Evolutionary conservation across 2,888 invertebrate species (phyloP).

Genomic region (Apamea crenata): DNA sequence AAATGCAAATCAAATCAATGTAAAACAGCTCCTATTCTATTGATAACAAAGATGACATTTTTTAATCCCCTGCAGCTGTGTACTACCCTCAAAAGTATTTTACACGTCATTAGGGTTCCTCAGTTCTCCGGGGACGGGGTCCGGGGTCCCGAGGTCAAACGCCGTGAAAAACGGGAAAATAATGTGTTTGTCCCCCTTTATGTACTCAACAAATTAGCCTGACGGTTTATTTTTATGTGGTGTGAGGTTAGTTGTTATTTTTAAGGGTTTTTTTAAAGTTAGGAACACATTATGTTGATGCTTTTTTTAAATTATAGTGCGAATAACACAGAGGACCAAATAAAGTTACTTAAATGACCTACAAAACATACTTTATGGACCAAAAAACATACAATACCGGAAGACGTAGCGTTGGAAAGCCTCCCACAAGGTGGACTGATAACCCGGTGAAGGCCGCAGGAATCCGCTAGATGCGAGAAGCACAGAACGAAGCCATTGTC

Average conservation of each 20-base stretch:
- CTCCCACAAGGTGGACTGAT: not conserved
- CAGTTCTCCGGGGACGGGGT: constrained; percentile 71
- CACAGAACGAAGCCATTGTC: too few relatives aligned
- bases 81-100: constrained; percentile 75
- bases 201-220: constrained; percentile 68
- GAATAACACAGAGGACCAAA: not conserved
- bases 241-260: constrained; percentile 33
- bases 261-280: constrained; percentile 8
- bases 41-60: constrained; percentile 60
- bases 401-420: not conserved
- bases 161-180: constrained; percentile 85
- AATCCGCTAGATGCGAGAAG: not conserved
- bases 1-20: constrained; percentile 50
- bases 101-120: constrained; percentile 84
- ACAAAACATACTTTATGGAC: not conserved
- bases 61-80: constrained; percentile 66
- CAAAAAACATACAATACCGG: not conserved
- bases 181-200: constrained; percentile 74
- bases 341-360: not conserved
- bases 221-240: constrained; percentile 58
- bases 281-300: not conserved
- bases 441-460: not conserved
- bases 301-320: constrained; percentile 14
- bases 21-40: constrained; percentile 53
- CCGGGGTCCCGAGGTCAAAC: constrained; percentile 83